Evolutionary conservation across 2,113 vertebrate genomes (phyloP).

Genomic region (Lophius piscatorius): DNA sequence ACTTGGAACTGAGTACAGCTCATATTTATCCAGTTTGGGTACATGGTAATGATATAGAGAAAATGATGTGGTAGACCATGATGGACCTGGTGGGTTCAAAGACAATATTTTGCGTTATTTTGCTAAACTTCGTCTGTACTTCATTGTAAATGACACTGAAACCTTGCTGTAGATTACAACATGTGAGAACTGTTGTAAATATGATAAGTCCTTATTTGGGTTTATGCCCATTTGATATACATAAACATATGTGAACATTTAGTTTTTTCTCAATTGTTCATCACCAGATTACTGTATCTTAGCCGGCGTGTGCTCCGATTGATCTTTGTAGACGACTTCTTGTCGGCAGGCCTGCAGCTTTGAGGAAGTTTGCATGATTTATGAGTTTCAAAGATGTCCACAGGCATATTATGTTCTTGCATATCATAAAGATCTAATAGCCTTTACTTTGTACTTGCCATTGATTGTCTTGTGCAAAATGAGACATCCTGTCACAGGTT

Average conservation of each 20-base stretch:
- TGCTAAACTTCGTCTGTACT: conserved; percentile 10
- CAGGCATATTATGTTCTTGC: conserved; percentile 64
- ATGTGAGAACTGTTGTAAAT: conserved; percentile 52
- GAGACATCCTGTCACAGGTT: conserved; percentile 47
- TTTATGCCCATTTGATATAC: conserved; percentile 38
- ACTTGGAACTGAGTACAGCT: conserved; percentile 3
- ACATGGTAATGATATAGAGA: conserved; percentile 3
- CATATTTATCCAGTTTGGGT: conserved; percentile 3
- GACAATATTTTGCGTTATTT: conserved; percentile 14
- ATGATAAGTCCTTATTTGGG: conserved; percentile 39
- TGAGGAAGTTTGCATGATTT: conserved; percentile 66
- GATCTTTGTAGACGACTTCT: conserved; percentile 55
- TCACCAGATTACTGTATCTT: conserved; percentile 40
- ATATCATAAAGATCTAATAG: conserved; percentile 60
- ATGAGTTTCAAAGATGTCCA: conserved; percentile 61
- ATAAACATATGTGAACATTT: conserved; percentile 42
- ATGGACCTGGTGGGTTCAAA: conserved; percentile 12
- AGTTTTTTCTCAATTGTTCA: conserved; percentile 45
- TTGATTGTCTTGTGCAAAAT: conserved; percentile 67
- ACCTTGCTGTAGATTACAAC: conserved; percentile 41
- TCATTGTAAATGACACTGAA: conserved; percentile 32
- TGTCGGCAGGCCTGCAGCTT: conserved; percentile 57
- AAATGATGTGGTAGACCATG: not conserved
- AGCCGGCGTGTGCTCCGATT: conserved; percentile 54
- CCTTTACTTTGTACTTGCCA: conserved; percentile 59